phyloP scores from a whole-genome alignment of 2,888 invertebrate species.

The Pheosia tremula region DNA sequence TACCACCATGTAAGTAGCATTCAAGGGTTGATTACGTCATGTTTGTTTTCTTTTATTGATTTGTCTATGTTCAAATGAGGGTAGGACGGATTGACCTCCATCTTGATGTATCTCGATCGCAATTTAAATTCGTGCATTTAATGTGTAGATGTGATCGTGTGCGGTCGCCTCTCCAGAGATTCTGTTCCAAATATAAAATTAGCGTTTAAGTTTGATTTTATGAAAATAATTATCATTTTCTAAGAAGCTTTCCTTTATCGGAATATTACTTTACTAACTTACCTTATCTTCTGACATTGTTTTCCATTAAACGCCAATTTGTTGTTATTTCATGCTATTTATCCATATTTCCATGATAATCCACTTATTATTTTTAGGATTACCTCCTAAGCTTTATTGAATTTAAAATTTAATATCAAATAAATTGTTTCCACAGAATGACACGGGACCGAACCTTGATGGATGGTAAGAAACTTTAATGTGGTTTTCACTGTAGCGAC shows the following conservation, averaged over 20 bases:
- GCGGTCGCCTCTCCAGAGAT: not conserved
- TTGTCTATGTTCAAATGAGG: not conserved
- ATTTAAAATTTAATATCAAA: not conserved
- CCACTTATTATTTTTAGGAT: too few species aligned
- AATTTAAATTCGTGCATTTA: not conserved
- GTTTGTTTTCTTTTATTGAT: not conserved
- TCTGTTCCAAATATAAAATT: not conserved
- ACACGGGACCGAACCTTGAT: slow-evolving; percentile 25
- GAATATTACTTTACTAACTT: too few species aligned
- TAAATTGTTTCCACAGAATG: slow-evolving; percentile 35
- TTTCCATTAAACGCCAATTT: too few species aligned
- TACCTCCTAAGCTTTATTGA: not conserved
- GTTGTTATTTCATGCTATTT: too few species aligned
- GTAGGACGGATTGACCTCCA: slow-evolving; percentile 5
- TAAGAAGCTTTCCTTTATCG: too few species aligned
- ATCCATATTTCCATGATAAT: too few species aligned
- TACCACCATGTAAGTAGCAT: slow-evolving; percentile 38
- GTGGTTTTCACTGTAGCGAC: slow-evolving; percentile 34
- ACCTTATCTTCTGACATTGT: too few species aligned
- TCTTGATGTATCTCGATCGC: not conserved
- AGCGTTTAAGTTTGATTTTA: not conserved
- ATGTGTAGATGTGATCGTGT: not conserved
- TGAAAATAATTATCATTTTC: too few species aligned
- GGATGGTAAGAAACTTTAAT: slow-evolving; percentile 39
- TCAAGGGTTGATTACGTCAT: slow-evolving; percentile 15